A percentile compares a stretch with the other conserved stretches of the same genome.
Conservation (phyloP, 2,888 invertebrate genomes). For the Atethmia centrago region DNA sequence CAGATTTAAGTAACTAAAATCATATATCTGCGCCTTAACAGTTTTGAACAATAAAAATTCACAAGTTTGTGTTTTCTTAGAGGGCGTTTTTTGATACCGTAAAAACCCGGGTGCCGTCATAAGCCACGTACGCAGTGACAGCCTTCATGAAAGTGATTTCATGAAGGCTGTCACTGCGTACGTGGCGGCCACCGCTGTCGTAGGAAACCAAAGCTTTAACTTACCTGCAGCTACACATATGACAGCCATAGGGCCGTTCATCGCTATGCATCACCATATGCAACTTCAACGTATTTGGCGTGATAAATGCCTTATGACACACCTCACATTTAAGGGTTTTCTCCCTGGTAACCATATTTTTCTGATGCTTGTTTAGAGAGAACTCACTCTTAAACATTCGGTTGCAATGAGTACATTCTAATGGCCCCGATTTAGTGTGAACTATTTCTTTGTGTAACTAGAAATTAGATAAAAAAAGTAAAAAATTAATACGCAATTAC, state of each 20-base stretch:
- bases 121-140: too few relatives aligned
- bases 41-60: too few relatives aligned
- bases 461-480: slow-evolving; percentile 13
- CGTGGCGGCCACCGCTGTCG: too few relatives aligned
- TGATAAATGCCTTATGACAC: slow-evolving; percentile 72
- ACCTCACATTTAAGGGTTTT: slow-evolving; percentile 72
- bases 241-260: slow-evolving; percentile 72
- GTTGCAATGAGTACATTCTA: slow-evolving; percentile 76
- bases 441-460: slow-evolving; percentile 66
- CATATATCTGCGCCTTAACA: too few relatives aligned
- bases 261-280: slow-evolving; percentile 77
- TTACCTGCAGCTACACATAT: slow-evolving; percentile 70
- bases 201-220: background rate
- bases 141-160: too few relatives aligned
- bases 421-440: slow-evolving; percentile 58
- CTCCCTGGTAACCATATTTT: slow-evolving; percentile 48
- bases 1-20: too few relatives aligned
- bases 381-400: slow-evolving; percentile 72
- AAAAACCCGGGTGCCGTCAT: too few relatives aligned
- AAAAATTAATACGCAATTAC: background rate
- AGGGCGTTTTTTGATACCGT: too few relatives aligned
- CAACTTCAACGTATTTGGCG: slow-evolving; percentile 60
- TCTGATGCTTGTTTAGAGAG: slow-evolving; percentile 68
- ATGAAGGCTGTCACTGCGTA: too few relatives aligned
- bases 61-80: too few relatives aligned